Evolutionary conservation across 2,113 vertebrate species (phyloP).

Genomic region (Lichenostomus cassidix): DNA sequence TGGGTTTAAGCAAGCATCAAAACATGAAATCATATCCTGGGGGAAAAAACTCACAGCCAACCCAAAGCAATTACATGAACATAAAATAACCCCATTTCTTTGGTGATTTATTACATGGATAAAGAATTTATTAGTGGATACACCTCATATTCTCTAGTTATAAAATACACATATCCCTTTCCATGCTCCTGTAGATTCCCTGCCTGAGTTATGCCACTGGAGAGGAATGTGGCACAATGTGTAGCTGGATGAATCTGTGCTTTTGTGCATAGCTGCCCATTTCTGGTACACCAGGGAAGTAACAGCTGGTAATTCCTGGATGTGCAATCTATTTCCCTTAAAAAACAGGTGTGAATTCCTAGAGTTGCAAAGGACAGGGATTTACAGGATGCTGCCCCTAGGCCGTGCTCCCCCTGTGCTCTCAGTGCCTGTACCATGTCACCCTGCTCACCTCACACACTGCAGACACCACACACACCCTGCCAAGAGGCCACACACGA

Average conservation of each 20-base stretch:
- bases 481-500: background rate
- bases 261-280: background rate
- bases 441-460: background rate
- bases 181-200: background rate
- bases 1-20: constrained; percentile 2
- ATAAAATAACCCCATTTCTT: background rate
- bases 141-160: background rate
- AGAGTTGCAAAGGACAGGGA: background rate
- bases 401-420: background rate
- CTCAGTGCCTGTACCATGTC: background rate
- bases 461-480: background rate
- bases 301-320: background rate
- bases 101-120: background rate
- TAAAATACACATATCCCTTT: background rate
- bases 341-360: background rate
- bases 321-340: background rate
- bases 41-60: background rate
- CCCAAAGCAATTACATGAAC: background rate
- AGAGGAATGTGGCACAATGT: background rate
- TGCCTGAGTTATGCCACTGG: background rate
- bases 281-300: background rate
- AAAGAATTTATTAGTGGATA: background rate
- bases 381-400: background rate
- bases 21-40: background rate
- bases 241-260: background rate